Evolutionary conservation across 2,113 vertebrate genomes (phyloP), one percentile per base, ranked within the genome.

Genomic region (Pipra filicauda): DNA sequence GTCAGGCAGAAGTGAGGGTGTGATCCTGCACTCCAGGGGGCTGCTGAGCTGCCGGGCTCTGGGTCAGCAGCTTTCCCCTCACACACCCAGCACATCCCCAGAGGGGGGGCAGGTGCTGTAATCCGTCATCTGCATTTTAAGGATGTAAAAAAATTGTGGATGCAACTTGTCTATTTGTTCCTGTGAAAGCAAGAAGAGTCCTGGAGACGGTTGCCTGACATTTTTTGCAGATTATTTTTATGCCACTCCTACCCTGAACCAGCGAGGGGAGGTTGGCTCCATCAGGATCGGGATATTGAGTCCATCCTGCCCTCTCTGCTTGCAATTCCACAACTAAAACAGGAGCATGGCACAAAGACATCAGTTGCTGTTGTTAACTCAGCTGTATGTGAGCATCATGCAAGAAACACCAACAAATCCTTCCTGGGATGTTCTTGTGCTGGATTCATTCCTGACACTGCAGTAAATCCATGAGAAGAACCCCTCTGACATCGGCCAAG

Each of bases 401-500:
- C 51, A 55, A 58, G 57, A 81, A 84, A 67, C 28, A 58, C 26
- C 37, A 46, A 55, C 64, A 75, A n/a, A 65, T 17, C 44, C 39
- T 69, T 83, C 64, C 46, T 3, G 13, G 51, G 91, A 64, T 39
- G 48, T 64, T 91, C 59, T 58, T 55, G 30, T 35, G 39, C 57
- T 96, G 61, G 35, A 77, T 78, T 86, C 7, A 28, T 31, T 85
- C 73, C 79, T 77, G 35, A 44, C 0, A 0, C 28, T 72, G 51
- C 27, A 74, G 64, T 71, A 93, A 75, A 81, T 65, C 76, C 65
- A 67, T 7, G 27, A 91, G 78, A 91, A 88, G 69, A 88, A 95
- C 24, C 8, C 43, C 54, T 22, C 33, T 59, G 64, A 27, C 66
- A 76, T 33, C 77, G 80, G 67, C 48, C 78, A 83, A 76, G 62